Evolutionary conservation across 2,888 invertebrate species (phyloP), one percentile per base, ranked within the genome.

Genomic region (Charanyca ferruginea): DNA sequence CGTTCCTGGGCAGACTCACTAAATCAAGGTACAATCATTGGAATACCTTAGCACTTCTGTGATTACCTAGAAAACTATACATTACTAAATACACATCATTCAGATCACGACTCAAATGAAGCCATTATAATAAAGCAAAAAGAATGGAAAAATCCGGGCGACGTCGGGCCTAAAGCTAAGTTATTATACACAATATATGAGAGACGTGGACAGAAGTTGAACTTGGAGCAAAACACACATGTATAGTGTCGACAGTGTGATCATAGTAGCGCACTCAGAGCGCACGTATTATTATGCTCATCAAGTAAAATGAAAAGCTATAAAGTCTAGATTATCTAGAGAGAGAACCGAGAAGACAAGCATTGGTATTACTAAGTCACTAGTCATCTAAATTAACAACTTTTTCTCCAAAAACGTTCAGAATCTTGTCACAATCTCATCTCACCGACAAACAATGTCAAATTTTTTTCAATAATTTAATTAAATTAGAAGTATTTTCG

Each of bases 121-220:
- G 72, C 66, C 63, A 82, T 83, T 77, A 79, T 71, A 79, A 74
- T 83, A 82, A 80, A 79, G 71, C 71, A 84, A 82, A 79, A 75
- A 81, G 67, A 80, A 79, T 84, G 84, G 86, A 85, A 85, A 79
- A 79, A 74, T 81, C 80, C 79, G 71, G 62, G 54, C 73, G 67
- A 68, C 70, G 47, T 51, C 77, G 62, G 67, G 62, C 72, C 54
- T 66, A 60, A 53, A 54, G 73, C 69, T 73, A 41, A 78, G 73
- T 80, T 73, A 72, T 80, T 71, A 76, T 72, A 74, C 67, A 62
- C 65, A 51, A 62, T 20, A 4, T 1, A 2, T 35, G 0, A 13
- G 2, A 52, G 22, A 58, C 7, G 0, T 3, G 2, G 2, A 5
- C 77, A 75, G 77, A 68, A 80, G 80, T 57, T 3, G 0, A 32